A percentile compares a stretch with the other conserved stretches of the same genome.
phyloP scores from a whole-genome alignment of 2,797 vertebrate species.

The Labroides dimidiatus region DNA sequence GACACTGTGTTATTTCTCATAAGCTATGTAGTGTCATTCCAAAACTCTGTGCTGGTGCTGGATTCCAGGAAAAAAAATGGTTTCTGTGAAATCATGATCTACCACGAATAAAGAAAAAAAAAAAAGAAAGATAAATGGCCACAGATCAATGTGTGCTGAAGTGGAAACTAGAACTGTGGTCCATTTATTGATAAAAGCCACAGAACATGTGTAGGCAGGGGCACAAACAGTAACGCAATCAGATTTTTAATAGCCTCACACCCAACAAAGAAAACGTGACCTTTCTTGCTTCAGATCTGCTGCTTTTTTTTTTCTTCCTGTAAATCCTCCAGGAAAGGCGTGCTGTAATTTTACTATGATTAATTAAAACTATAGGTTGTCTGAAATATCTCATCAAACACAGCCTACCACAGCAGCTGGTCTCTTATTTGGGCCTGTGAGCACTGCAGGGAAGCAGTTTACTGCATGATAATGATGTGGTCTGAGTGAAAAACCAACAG shows the following conservation, averaged over 20 bases:
- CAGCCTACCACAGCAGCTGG: conserved; percentile 35
- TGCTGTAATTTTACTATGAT: not conserved
- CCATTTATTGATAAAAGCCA: conserved; percentile 40
- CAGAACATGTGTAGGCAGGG: not conserved
- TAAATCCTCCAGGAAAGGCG: conserved; percentile 8
- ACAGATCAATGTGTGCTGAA: conserved; percentile 22
- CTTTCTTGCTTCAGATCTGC: not conserved
- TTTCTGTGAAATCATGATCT: conserved; percentile 20
- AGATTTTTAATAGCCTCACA: not conserved
- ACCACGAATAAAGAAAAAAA: conserved; percentile 8
- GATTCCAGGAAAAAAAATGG: conserved; percentile 12
- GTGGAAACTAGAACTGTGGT: conserved; percentile 28
- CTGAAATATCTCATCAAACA: conserved; percentile 28
- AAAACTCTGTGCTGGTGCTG: not conserved
- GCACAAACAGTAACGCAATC: not conserved
- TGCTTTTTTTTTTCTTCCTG: not conserved
- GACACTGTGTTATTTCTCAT: not conserved
- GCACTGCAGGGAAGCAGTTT: conserved; percentile 43
- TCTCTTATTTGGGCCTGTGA: conserved; percentile 34
- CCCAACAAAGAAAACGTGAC: not conserved
- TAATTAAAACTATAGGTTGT: conserved; percentile 8
- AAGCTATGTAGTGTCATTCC: not conserved
- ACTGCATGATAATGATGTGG: conserved; percentile 66
- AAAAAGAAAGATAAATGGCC: conserved; percentile 19
- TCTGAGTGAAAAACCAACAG: conserved; percentile 58